Base-by-base conservation (phyloP, 2,797 vertebrate species). In the Malacoraja senta region DNA sequence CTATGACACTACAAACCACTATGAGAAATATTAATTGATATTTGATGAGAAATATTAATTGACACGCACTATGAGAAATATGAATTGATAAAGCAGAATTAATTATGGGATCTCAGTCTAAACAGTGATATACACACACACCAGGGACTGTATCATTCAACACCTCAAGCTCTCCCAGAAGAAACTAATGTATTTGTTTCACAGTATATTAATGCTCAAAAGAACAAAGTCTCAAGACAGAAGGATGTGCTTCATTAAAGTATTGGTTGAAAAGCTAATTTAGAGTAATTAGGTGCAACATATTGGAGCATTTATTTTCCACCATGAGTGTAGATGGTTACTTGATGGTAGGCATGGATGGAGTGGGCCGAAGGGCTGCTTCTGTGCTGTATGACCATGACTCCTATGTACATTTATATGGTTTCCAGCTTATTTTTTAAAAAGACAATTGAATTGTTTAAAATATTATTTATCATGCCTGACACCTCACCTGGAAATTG, bases 401-500 rank as follows among this genome's bases (percentile, higher is more conserved):
- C 65, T 68, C 65, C 10, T 26, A 38, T 80, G 35, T 44, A 38
- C 35, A 15, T 24, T 83, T 44, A 63, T 17, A n/a, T 53, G 44
- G 44, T 86, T 63, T 61, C 0, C 44, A 53, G 2, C 17, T 68
- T 68, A 12, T 68, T 53, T 53, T 53, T 6, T 53, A 4, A 53
- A 71, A 21, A 74, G 71, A 21, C 13, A 88, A 88, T 19, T 8
- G 29, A 68, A 32, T 88, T 32, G n/a, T 35, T 68, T 35, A n/a
- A 65, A 88, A 21, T 68, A 88, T 58, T 26, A 35, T 35, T 19
- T 35, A 15, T 79, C 19, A 32, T 29, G 35, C 24, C 26, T 91
- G 12, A 38, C 24, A 74, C 15, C 71, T 98, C 97, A 99, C 99
- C 98, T 95, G 98, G 97, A 95, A 99, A 99, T 93, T 97, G 97